These are phyloP conservation scores for Gambusia yucatana DNA, from an alignment of 2,797 vertebrate genomes.

Conservation along the genomic window DNA sequence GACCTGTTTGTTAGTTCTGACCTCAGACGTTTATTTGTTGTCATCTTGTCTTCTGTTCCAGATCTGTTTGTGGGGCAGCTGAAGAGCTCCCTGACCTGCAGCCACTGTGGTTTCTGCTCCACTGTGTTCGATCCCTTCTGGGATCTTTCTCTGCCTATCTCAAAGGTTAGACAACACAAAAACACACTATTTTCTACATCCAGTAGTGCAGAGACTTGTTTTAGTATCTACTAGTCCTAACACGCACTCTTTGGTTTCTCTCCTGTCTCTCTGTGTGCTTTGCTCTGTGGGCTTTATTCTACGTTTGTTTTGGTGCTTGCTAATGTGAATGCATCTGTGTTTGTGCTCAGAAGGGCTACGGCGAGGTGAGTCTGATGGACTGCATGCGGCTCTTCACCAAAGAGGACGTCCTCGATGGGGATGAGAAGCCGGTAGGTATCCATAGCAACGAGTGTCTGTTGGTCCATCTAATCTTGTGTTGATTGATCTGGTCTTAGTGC, in stretches of 20 bases:
- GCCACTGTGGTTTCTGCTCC: slow-evolving; percentile 90
- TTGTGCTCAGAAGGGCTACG: slow-evolving; percentile 87
- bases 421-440: slow-evolving; percentile 91
- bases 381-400: slow-evolving; percentile 98
- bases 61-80: slow-evolving; percentile 96
- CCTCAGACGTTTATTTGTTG: not conserved
- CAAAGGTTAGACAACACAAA: slow-evolving; percentile 82
- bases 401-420: slow-evolving; percentile 95
- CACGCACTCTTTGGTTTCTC: slow-evolving; percentile 33
- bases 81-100: slow-evolving; percentile 94
- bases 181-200: slow-evolving; percentile 67
- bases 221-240: slow-evolving; percentile 29
- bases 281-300: slow-evolving; percentile 22
- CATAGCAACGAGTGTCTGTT: not conserved
- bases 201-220: slow-evolving; percentile 1
- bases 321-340: slow-evolving; percentile 63
- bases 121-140: slow-evolving; percentile 97
- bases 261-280: slow-evolving; percentile 45
- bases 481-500: not conserved
- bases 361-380: slow-evolving; percentile 95
- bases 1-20: not conserved
- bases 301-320: slow-evolving; percentile 23
- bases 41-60: slow-evolving; percentile 53
- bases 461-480: not conserved
- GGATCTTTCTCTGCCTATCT: slow-evolving; percentile 94